These are phyloP conservation scores for Neosilurus mollespiculum DNA, from an alignment of 2,797 vertebrate species.

Conservation along the genomic window DNA sequence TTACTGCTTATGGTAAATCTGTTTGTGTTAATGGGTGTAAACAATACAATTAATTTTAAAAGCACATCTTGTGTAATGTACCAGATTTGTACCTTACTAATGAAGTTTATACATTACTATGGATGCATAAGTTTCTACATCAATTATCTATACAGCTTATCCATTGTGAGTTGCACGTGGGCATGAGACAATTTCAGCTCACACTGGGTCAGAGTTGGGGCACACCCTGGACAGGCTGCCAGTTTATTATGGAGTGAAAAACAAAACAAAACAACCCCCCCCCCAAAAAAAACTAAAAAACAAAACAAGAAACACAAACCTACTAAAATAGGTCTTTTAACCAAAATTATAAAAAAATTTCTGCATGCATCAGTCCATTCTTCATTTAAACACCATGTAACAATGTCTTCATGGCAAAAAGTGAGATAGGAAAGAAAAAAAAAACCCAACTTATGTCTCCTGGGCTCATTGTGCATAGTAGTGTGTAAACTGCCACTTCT, in stretches of 20 bases:
- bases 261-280: too few species aligned
- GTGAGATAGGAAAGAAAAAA: slow-evolving; percentile 20
- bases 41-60: neutral
- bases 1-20: neutral
- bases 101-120: neutral
- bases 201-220: too few species aligned
- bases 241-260: too few species aligned
- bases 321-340: slow-evolving; percentile 8
- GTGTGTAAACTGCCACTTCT: slow-evolving; percentile 91
- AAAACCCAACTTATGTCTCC: slow-evolving; percentile 7
- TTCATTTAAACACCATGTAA: neutral
- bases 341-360: too few species aligned
- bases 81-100: neutral
- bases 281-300: neutral
- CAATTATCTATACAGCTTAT: too few species aligned
- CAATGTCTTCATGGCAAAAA: slow-evolving; percentile 1
- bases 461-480: slow-evolving; percentile 73
- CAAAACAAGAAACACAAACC: slow-evolving; percentile 15
- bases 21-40: neutral
- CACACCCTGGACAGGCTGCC: too few species aligned
- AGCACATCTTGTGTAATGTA: neutral
- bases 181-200: too few species aligned
- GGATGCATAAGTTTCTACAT: too few species aligned
- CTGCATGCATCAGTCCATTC: slow-evolving; percentile 21
- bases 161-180: too few species aligned